phyloP scores from a whole-genome alignment of 2,888 invertebrate species.

The Athalia rosae region DNA sequence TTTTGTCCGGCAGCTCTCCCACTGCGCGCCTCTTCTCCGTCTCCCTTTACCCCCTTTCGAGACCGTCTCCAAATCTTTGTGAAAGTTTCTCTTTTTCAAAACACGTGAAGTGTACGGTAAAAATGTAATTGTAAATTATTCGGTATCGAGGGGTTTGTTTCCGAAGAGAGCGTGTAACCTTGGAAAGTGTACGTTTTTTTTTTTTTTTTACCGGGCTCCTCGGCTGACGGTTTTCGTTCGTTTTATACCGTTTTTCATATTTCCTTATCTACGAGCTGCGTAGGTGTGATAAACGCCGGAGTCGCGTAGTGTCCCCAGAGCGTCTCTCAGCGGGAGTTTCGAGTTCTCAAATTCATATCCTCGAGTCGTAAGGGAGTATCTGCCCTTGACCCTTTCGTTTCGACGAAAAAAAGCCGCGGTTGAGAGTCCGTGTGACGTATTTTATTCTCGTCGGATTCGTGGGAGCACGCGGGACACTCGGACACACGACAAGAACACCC shows the following conservation, averaged over 20 bases:
- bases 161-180: no score
- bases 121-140: no score
- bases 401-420: neutral
- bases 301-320: constrained; percentile 43
- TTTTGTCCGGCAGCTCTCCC: neutral
- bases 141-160: no score
- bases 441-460: constrained; percentile 38
- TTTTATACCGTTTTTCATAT: constrained; percentile 29
- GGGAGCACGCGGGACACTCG: constrained; percentile 42
- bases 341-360: constrained; percentile 42
- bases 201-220: neutral
- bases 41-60: no score
- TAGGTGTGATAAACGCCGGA: constrained; percentile 44
- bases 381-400: neutral
- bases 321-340: constrained; percentile 24
- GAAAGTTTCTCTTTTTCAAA: no score
- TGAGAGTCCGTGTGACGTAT: constrained; percentile 42
- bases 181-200: neutral
- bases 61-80: no score
- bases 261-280: constrained; percentile 41
- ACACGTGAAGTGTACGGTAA: no score
- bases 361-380: neutral
- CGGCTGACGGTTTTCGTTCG: no score
- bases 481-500: constrained; percentile 44
- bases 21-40: neutral